Percentiles rank a stretch among this genome's conserved stretches.
Evolutionary conservation across 2,888 invertebrate genomes (phyloP).

Genomic region (Disparrhopalites patrizii): DNA sequence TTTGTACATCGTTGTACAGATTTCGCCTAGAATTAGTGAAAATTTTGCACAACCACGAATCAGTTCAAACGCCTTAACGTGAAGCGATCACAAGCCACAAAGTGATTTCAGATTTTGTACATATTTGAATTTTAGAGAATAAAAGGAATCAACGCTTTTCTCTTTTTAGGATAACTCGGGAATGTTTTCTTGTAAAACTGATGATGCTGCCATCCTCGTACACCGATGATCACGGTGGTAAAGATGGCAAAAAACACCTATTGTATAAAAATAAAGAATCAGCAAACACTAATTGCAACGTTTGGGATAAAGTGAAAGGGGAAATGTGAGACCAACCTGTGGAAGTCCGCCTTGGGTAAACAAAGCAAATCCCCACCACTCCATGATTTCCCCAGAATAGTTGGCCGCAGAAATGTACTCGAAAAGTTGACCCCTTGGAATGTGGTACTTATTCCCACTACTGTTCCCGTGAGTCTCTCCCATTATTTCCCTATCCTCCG

Average conservation of each 20-base stretch:
- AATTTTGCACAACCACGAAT: no score
- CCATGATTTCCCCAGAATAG: constrained; percentile 57
- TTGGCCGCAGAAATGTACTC: constrained; percentile 54
- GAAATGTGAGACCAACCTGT: no score
- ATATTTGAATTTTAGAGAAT: constrained; percentile 9
- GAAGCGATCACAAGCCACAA: no score
- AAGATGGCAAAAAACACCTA: constrained; percentile 1
- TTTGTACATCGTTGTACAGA: no score
- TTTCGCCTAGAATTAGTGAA: no score
- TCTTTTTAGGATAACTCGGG: not conserved
- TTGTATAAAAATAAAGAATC: not conserved
- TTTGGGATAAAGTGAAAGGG: no score
- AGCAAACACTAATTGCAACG: no score
- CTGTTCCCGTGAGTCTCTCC: not conserved
- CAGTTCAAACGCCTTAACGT: no score
- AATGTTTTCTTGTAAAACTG: constrained; percentile 13
- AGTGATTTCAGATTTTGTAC: no score
- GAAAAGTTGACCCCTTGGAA: constrained; percentile 53
- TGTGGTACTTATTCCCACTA: constrained; percentile 46
- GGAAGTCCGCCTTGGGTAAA: not conserved
- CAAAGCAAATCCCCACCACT: constrained; percentile 54
- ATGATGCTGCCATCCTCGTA: constrained; percentile 15
- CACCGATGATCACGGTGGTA: not conserved
- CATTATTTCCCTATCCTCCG: no score
- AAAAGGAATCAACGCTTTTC: constrained; percentile 16